Percentiles rank a stretch among this genome's conserved stretches.
phyloP scores from a whole-genome alignment of 2,797 vertebrate genomes.

The Microchirus variegatus region DNA sequence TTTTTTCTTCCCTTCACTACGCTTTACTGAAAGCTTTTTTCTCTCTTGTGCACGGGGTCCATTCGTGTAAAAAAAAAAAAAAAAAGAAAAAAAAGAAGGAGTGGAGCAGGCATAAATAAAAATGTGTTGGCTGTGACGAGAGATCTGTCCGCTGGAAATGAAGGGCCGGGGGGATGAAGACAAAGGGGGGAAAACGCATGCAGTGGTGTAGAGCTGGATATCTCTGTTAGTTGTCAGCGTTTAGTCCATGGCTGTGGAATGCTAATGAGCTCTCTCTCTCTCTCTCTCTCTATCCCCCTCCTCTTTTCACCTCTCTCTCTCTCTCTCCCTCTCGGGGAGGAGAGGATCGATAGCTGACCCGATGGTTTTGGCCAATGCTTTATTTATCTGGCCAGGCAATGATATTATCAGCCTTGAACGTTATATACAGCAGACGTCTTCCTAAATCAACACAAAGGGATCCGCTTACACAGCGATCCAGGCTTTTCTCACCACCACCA shows the following conservation, averaged over 20 bases:
- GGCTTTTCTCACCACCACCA: slow-evolving; percentile 74
- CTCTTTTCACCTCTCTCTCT: slow-evolving; percentile 21
- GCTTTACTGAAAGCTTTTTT: slow-evolving; percentile 54
- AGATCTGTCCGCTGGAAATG: slow-evolving; percentile 83
- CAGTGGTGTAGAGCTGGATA: slow-evolving; percentile 88
- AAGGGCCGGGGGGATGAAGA: slow-evolving; percentile 81
- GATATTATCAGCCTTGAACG: slow-evolving; percentile 90
- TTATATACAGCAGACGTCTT: slow-evolving; percentile 90
- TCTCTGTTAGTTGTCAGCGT: slow-evolving; percentile 96
- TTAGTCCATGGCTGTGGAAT: slow-evolving; percentile 90
- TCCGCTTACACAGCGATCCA: slow-evolving; percentile 83
- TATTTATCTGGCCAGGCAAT: slow-evolving; percentile 86
- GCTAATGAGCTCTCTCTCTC: slow-evolving; percentile 85
- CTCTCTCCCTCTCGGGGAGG: slow-evolving; percentile 71
- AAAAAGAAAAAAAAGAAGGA: slow-evolving; percentile 6
- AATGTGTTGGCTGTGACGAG: slow-evolving; percentile 80
- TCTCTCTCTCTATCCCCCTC: slow-evolving; percentile 49
- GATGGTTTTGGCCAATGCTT: slow-evolving; percentile 84
- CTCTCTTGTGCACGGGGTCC: slow-evolving; percentile 61
- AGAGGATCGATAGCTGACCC: slow-evolving; percentile 87
- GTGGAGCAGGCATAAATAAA: slow-evolving; percentile 73
- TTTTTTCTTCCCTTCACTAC: slow-evolving; percentile 24
- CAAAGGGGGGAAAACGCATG: slow-evolving; percentile 85
- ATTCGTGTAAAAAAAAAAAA: slow-evolving; percentile 49
- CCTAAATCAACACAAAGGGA: slow-evolving; percentile 93